phyloP scores from a whole-genome alignment of 2,797 vertebrate species.

The Fratercula arctica region DNA sequence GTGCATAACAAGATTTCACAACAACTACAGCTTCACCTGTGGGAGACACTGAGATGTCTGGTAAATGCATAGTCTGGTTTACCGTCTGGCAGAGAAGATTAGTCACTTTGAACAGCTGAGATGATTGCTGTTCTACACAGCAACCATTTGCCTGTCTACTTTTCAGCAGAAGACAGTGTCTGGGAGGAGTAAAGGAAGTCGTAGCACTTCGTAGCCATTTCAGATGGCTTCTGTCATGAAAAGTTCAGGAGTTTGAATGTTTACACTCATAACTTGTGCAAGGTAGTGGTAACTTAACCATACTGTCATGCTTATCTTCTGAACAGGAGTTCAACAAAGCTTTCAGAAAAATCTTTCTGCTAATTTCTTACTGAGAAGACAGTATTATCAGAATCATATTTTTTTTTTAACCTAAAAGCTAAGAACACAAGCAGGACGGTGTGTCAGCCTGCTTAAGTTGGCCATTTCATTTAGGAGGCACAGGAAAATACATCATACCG shows the following conservation, averaged over 20 bases:
- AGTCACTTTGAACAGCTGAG: not conserved
- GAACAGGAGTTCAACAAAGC: not conserved
- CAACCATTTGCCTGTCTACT: not conserved
- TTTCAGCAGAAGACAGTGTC: not conserved
- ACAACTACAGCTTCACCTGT: not conserved
- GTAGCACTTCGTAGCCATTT: not conserved
- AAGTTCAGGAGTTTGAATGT: not conserved
- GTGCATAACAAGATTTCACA: not conserved
- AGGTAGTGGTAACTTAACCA: not conserved
- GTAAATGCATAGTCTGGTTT: not conserved
- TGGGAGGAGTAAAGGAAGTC: not conserved
- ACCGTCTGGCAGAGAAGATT: not conserved
- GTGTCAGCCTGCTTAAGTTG: not conserved
- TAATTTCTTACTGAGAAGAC: not conserved
- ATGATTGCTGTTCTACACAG: not conserved
- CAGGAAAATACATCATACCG: not conserved
- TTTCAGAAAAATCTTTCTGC: not conserved
- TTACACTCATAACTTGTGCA: not conserved
- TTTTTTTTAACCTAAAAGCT: not conserved
- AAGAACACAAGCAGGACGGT: not conserved
- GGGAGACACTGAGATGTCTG: not conserved
- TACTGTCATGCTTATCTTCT: not conserved
- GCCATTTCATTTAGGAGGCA: not conserved
- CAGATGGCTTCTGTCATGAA: not conserved
- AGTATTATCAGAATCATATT: too few species aligned